Conservation (phyloP, 2,888 invertebrate genomes). For the Heliconius hortense region DNA sequence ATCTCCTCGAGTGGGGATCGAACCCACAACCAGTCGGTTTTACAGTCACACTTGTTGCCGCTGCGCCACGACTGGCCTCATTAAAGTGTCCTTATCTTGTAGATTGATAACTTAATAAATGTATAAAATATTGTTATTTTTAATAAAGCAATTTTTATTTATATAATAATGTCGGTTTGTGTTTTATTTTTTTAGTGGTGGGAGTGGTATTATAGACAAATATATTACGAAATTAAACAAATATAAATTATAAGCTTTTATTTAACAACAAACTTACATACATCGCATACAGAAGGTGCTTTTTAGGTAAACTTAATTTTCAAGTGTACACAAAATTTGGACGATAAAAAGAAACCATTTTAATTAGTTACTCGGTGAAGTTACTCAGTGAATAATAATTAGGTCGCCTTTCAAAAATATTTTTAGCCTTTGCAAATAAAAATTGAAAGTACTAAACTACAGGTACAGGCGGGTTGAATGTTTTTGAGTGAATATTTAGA, state of each 20-base stretch:
- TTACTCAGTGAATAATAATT: constrained; percentile 22
- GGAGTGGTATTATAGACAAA: neutral
- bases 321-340: neutral
- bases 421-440: constrained; percentile 19
- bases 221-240: neutral
- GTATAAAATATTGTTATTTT: neutral
- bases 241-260: neutral
- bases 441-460: constrained; percentile 25
- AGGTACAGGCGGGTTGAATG: constrained; percentile 3
- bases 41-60: too few relatives aligned
- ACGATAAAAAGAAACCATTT: constrained; percentile 1
- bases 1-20: too few relatives aligned
- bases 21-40: too few relatives aligned
- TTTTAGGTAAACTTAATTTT: constrained; percentile 9
- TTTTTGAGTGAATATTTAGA: constrained; percentile 22
- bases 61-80: too few relatives aligned
- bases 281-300: neutral
- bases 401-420: constrained; percentile 28
- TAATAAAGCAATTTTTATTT: neutral
- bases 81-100: neutral
- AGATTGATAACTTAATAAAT: neutral
- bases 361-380: constrained; percentile 18
- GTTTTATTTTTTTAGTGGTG: neutral
- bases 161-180: neutral
- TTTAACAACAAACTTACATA: too few relatives aligned